Evolutionary conservation across 2,113 vertebrate genomes (phyloP).

Genomic region (Colistium nudipinnis): DNA sequence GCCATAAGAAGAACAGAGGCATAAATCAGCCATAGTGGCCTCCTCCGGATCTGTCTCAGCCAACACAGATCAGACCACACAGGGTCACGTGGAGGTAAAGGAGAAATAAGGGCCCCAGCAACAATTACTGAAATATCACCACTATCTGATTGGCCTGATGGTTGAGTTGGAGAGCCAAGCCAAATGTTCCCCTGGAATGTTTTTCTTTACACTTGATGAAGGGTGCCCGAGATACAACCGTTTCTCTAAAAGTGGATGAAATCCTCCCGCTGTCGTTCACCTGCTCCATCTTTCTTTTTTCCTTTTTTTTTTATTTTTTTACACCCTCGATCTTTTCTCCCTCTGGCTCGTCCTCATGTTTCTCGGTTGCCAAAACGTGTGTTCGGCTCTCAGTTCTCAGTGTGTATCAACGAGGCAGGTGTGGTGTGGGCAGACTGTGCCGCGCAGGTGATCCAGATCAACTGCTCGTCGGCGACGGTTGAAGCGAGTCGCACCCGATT

Average conservation of each 20-base stretch:
- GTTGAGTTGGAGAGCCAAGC: slow-evolving; percentile 59
- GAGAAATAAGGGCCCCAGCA: slow-evolving; percentile 55
- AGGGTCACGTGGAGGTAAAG: slow-evolving; percentile 56
- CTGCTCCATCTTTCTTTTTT: slow-evolving; percentile 23
- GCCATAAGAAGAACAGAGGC: slow-evolving; percentile 24
- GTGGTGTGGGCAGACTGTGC: slow-evolving; percentile 48
- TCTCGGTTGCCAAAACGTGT: slow-evolving; percentile 24
- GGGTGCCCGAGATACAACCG: slow-evolving; percentile 55
- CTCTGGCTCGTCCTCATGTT: slow-evolving; percentile 21
- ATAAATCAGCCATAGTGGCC: slow-evolving; percentile 28
- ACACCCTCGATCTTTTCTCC: slow-evolving; percentile 46
- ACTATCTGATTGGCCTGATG: slow-evolving; percentile 53
- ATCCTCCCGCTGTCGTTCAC: slow-evolving; percentile 31
- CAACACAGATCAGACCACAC: slow-evolving; percentile 33
- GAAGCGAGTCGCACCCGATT: slow-evolving; percentile 66
- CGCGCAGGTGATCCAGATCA: slow-evolving; percentile 52
- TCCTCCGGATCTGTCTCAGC: slow-evolving; percentile 24
- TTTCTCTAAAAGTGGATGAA: slow-evolving; percentile 68
- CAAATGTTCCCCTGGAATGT: slow-evolving; percentile 61
- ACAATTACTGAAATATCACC: slow-evolving; percentile 49
- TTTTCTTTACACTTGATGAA: slow-evolving; percentile 56
- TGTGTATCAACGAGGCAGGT: slow-evolving; percentile 60
- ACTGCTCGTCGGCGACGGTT: slow-evolving; percentile 30
- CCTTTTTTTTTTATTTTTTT: slow-evolving; percentile 33
- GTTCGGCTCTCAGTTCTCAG: slow-evolving; percentile 42